Evolutionary conservation across 2,113 vertebrate genomes (phyloP).

Genomic region (Anoplopoma fimbria): DNA sequence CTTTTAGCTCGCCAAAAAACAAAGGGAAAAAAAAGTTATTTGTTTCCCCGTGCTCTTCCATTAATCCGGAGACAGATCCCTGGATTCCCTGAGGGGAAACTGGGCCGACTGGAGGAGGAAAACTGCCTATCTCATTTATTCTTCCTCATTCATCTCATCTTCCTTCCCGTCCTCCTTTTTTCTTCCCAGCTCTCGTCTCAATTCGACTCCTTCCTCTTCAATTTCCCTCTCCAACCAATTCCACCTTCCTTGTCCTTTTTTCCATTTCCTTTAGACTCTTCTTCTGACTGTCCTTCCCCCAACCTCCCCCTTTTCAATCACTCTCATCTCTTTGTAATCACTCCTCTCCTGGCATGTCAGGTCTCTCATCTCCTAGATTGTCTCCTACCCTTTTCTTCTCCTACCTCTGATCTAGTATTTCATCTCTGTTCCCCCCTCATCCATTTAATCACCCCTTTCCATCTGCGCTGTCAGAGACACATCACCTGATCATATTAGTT

Average conservation of each 20-base stretch:
- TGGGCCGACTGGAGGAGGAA: not conserved
- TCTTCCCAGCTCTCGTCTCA: constrained; percentile 35
- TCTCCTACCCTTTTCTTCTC: not conserved
- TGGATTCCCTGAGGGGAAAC: constrained; percentile 6
- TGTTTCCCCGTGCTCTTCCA: not conserved
- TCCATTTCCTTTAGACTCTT: not conserved
- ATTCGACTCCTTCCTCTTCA: constrained; percentile 37
- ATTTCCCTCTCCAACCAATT: not conserved
- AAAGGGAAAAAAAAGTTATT: too few relatives aligned
- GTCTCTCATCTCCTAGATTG: not conserved
- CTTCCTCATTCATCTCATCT: constrained; percentile 27
- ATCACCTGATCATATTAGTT: not conserved
- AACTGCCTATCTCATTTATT: constrained; percentile 28
- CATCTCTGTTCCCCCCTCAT: not conserved
- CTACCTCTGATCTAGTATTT: not conserved
- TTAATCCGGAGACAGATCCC: not conserved
- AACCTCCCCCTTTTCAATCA: not conserved
- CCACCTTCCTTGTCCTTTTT: constrained; percentile 5
- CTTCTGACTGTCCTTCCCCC: not conserved
- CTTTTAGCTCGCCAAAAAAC: not conserved
- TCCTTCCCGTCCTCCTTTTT: constrained; percentile 2
- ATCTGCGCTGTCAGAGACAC: constrained; percentile 8
- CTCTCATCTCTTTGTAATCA: constrained; percentile 4
- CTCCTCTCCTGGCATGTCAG: not conserved
- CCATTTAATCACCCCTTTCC: constrained; percentile 2